phyloP scores from a whole-genome alignment of 2,113 vertebrate species.

The Cyrtonyx montezumae region DNA sequence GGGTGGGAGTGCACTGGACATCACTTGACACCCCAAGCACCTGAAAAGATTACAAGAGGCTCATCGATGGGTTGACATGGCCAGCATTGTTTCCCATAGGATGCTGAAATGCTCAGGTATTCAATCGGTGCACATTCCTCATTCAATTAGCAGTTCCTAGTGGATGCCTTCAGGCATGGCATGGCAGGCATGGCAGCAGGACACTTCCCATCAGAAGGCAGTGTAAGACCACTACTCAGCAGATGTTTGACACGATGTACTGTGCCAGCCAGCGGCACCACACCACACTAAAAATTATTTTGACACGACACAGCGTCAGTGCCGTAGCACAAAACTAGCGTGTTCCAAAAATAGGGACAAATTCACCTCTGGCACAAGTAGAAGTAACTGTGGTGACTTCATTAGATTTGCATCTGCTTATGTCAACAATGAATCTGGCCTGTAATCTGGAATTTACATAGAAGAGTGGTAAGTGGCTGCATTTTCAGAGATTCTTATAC shows the following conservation, averaged over 20 bases:
- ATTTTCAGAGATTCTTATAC: background rate
- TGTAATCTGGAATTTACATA: background rate
- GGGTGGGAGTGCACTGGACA: background rate
- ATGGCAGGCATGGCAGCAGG: background rate
- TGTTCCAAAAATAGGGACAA: constrained; percentile 63
- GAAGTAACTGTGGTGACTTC: constrained; percentile 58
- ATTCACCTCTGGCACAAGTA: constrained; percentile 56
- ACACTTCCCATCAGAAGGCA: background rate
- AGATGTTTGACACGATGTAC: constrained; percentile 27
- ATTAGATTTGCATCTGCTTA: constrained; percentile 65
- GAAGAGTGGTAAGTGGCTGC: constrained; percentile 17
- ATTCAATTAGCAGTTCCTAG: background rate
- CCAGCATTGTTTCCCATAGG: background rate
- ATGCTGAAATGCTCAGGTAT: background rate
- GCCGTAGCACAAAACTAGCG: background rate
- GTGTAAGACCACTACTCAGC: background rate
- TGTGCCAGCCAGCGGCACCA: background rate
- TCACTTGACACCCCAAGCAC: background rate
- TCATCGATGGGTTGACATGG: background rate
- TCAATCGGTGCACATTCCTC: background rate
- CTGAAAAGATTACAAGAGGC: background rate
- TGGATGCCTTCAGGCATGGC: accelerated
- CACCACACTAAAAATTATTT: constrained; percentile 25
- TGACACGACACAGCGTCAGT: constrained; percentile 8
- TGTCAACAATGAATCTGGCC: constrained; percentile 52